Evolutionary conservation across 2,113 vertebrate species (phyloP), one percentile per base, ranked within the genome.

Genomic region (Tyto alba): DNA sequence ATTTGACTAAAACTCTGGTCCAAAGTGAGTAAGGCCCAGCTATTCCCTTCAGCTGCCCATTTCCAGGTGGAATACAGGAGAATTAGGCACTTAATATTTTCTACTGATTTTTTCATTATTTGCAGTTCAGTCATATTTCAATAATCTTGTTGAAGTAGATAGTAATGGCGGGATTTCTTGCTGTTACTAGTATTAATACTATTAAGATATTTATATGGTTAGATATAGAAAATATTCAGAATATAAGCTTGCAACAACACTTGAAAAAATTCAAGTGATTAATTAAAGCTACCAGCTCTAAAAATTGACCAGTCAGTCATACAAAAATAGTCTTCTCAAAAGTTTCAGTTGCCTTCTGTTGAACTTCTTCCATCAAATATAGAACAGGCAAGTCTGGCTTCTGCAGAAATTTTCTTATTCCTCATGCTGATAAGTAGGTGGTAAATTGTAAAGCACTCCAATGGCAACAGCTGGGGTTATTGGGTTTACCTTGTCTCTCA

Each of bases 401-500:
- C 40, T n/a, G 72, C n/a, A 69, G 4, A 19, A 40, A 5, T 40
- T 40, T 67, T 21, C 2, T 14, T n/a, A 7, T 15, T 83, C 50
- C 53, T 73, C 3, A 0, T 19, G 55, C 32, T 45, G 53, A 3
- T n/a, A 32, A 40, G n/a, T 4, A n/a, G 60, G 5, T 1, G 67
- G 3, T 19, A 8, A 38, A 27, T 0, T 29, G 72, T 16, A 32
- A 63, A 13, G 30, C 5, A 13, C 41, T 59, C 50, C 55, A 3
- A 1, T 27, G 53, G 43, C 85, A 57, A 1, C 48, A 22, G 43
- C 48, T 12, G 38, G 10, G 23, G 19, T 45, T 77, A 3, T 6
- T 22, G 50, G 6, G 13, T 41, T 57, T 57, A 8, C 32, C 22
- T 30, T 45, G 25, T 17, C 27, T 23, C 52, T 26, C 38, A 2